Base-by-base conservation (phyloP, 1,140 invertebrate genomes). In the Cryptotermes secundus region DNA sequence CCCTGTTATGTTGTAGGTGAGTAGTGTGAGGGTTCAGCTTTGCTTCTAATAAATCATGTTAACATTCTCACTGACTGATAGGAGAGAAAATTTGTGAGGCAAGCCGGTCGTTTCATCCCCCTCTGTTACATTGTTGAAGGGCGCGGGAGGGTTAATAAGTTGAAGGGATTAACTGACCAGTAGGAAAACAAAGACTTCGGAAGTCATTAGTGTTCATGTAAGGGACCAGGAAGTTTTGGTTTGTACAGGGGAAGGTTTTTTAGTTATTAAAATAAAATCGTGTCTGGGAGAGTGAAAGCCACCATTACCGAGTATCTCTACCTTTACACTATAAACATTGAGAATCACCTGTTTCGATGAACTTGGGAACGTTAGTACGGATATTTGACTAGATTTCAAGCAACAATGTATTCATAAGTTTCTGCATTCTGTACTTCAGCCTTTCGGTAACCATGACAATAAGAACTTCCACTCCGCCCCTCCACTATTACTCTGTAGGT, bases 101-200 rank as follows among this genome's bases (percentile, higher is more conserved):
- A 81, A 72, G 59, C 26, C 26, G 26, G 80, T 81, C 26, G 80
- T 81, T 81, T 81, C 35, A 45, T 26, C 38, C 42, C 80, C 80
- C 80, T n/a, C 42, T 45, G 42, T 35, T 45, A 35, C 80, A 24
- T 16, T 80, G 79, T 80, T 80, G 34, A 34, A 34, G 34, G 34
- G 34, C 16, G 14, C 19, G 34, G 16, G 80, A 45, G 42, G 35
- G 42, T 45, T 81, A 81, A 81, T 81, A 81, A 81, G 6, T 36
- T n/a, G n/a, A 81, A 45, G 80, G 80, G 42, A 81, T 81, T 81
- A 81, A 81, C 80, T 81, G 80, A 45, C 80, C 80, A 81, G 35
- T 38, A 35, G 80, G 26, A 81, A 81, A 81, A 81, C 80, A 81
- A 38, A 38, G 80, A 81, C n/a, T 81, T 81, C 42, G 0, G 59